phyloP scores from a whole-genome alignment of 1,140 invertebrate genomes.

The Sinonovacula constricta region DNA sequence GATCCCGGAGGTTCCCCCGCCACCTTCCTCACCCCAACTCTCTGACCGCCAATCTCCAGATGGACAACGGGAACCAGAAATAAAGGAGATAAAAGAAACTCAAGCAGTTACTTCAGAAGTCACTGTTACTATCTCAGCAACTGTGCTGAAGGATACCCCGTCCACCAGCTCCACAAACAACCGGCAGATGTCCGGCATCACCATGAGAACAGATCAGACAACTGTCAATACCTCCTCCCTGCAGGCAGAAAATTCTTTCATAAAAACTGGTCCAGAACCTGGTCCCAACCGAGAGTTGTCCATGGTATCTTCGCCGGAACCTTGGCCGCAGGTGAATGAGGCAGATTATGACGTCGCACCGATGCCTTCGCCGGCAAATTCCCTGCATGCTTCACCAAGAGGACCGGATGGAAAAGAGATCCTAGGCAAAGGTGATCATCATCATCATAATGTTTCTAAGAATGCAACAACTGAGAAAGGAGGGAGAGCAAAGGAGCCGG shows the following conservation, averaged over 20 bases:
- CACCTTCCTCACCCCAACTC: slow-evolving; percentile 56
- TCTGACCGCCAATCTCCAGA: slow-evolving; percentile 21
- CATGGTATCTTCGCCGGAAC: slow-evolving; percentile 59
- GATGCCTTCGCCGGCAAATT: slow-evolving; percentile 30
- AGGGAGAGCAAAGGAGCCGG: neutral
- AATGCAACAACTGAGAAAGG: neutral
- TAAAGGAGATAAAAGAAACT: neutral
- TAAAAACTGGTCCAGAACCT: slow-evolving; percentile 18
- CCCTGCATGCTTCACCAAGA: slow-evolving; percentile 26
- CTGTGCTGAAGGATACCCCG: slow-evolving; percentile 40
- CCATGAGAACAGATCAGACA: slow-evolving; percentile 15
- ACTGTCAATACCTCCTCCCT: slow-evolving; percentile 32
- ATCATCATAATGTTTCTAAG: no score
- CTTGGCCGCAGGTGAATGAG: slow-evolving; percentile 69
- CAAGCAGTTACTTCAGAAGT: slow-evolving; percentile 3
- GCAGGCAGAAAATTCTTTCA: slow-evolving; percentile 45
- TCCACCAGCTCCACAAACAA: slow-evolving; percentile 14
- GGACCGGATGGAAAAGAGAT: neutral
- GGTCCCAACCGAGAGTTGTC: slow-evolving; percentile 45
- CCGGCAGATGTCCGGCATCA: slow-evolving; percentile 19
- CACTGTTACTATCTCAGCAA: slow-evolving; percentile 35
- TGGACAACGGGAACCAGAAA: slow-evolving; percentile 37
- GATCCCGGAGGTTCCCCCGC: slow-evolving; percentile 61
- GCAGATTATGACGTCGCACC: slow-evolving; percentile 58
- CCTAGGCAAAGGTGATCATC: neutral